These are phyloP conservation scores for Cyprinus carpio DNA, from an alignment of 2,113 vertebrate species.

Conservation along the genomic window DNA sequence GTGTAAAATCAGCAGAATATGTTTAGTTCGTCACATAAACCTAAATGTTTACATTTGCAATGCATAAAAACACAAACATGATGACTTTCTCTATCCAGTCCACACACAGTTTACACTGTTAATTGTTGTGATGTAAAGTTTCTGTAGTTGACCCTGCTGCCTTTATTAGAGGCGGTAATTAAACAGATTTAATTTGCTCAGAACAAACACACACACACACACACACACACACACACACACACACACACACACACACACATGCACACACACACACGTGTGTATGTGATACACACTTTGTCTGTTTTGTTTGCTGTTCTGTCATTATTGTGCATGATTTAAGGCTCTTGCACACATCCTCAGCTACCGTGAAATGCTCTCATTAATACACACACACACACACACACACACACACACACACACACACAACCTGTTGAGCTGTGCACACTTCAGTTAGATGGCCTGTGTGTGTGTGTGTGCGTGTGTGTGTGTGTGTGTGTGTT, in stretches of 20 bases:
- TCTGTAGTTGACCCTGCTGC: conserved; percentile 86
- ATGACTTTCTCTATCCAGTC: neutral
- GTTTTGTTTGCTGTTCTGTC: neutral
- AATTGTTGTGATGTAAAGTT: conserved; percentile 66
- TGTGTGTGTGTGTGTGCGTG: neutral
- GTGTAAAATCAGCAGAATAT: neutral
- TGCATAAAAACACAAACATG: conserved; percentile 8
- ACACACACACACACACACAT: conserved; percentile 90
- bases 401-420: conserved; percentile 87
- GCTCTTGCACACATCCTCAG: conserved; percentile 94
- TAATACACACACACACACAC: conserved; percentile 86
- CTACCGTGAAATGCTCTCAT: conserved; percentile 99
- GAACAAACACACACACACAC: too few species aligned
- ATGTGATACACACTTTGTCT: conserved; percentile 23
- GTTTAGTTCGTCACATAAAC: neutral
- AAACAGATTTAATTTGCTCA: too few species aligned
- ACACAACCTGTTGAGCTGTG: conserved; percentile 72
- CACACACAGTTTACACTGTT: neutral
- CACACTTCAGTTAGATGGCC: conserved; percentile 83
- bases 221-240: too few species aligned
- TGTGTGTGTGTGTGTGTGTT: conserved; percentile 65
- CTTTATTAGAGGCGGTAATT: conserved; percentile 99
- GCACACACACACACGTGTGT: conserved; percentile 61
- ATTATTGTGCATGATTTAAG: conserved; percentile 87
- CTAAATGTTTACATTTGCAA: neutral